phyloP scores from a whole-genome alignment of 2,797 vertebrate genomes.

The Macropus fuliginosus region DNA sequence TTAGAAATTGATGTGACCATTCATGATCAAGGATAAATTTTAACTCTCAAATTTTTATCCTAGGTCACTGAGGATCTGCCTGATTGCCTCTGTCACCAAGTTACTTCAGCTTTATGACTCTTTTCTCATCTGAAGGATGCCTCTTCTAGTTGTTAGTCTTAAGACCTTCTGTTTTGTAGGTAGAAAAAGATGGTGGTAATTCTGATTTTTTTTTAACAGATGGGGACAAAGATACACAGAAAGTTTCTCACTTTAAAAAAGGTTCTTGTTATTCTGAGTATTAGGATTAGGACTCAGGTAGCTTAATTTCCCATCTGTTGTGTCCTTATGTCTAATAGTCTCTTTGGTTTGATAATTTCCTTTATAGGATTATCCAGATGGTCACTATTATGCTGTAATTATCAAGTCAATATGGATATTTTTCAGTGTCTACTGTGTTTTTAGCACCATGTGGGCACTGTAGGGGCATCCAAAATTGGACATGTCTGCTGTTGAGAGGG shows the following conservation, averaged over 20 bases:
- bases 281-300: neutral
- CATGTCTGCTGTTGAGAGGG: neutral
- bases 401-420: conserved; percentile 24
- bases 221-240: neutral
- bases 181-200: neutral
- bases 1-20: neutral
- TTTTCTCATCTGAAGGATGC: neutral
- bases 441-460: neutral
- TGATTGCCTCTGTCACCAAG: neutral
- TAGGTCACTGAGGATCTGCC: conserved; percentile 3
- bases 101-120: neutral
- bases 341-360: conserved; percentile 26
- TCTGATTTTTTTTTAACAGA: neutral
- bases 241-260: neutral
- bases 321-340: conserved; percentile 1
- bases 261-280: neutral
- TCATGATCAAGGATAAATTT: neutral
- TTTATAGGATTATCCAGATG: conserved; percentile 6
- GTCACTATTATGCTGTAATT: neutral
- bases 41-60: neutral
- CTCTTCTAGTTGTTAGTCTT: conserved; percentile 19
- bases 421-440: neutral
- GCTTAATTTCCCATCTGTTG: neutral
- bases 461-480: conserved; percentile 26
- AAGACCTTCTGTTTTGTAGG: neutral